Base-by-base conservation (phyloP, 2,888 invertebrate genomes). In the Polyommatus icarus region DNA sequence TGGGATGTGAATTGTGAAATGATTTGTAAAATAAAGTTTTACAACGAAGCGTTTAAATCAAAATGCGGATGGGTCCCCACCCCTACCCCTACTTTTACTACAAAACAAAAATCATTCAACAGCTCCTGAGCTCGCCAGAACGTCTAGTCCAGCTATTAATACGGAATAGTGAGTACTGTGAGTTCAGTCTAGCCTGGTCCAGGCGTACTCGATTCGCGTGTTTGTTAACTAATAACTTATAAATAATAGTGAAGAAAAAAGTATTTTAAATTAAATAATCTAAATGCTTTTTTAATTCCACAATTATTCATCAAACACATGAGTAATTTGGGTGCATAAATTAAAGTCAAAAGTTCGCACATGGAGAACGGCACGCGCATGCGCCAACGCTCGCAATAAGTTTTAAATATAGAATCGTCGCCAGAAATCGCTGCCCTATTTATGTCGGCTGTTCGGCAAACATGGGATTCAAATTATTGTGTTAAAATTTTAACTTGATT, bases 361-460 rank as follows among this genome's bases (percentile, higher is more conserved):
- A 73, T 50, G 32, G 77, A 59, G 76, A 76, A 76, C 76, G 73
- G 50, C 20, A 72, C 73, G 89, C 93, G 93, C 93, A 91, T 91
- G 93, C 93, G 93, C 86, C 83, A 84, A 85, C 84, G 87, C 83
- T 85, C 86, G 87, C 86, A 86, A 85, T 86, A 83, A 82, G 87
- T 86, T 91, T 91, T 93, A 93, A 92, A 92, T 90, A 90, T 93
- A 93, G 92, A 90, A 84, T 79, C 85, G 87, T 87, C 88, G 87
- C 84, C 88, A 86, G 88, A 88, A 90, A 90, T 89, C 82, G 86
- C 88, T 87, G 90, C 84, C 89, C 92, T 81, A 82, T 82, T 82
- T 90, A 92, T 91, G 91, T 91, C 87, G 83, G 88, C 86, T 84
- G 67, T 76, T 50, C 75, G 50, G 24, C 24, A 61, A 61, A 61